Evolutionary conservation across 2,797 vertebrate species (phyloP), one percentile per base, ranked within the genome.

Genomic region (Tauraco hartlaubi): DNA sequence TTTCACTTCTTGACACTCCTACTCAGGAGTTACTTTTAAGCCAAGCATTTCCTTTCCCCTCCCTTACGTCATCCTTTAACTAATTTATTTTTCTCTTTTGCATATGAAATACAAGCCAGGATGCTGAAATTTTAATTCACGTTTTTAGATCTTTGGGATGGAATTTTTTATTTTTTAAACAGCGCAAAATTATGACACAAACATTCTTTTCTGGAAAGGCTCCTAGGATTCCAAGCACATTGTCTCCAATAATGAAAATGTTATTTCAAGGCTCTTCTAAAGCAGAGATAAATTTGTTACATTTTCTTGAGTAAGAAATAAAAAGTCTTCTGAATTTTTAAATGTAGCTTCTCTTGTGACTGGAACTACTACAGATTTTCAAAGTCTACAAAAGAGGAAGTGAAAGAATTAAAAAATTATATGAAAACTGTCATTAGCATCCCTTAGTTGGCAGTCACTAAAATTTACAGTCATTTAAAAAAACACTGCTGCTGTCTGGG

Each of bases 401-500:
- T 25, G 59, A 90, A 90, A 46, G 4, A 69, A 87, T 75, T 52
- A 79, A 61, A 66, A 64, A 37, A 74, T 12, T 12, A 37, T 49
- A 20, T 35, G 44, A 89, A 81, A 92, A 77, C 26, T 73, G 46
- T 84, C 71, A 81, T 85, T 88, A 90, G 58, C 69, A 76, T 79
- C 66, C 62, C 51, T 78, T 78, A 78, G 35, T 44, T 88, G 76
- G 48, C 69, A 91, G 82, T 58, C 85, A 93, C n/a, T 58, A 84
- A 90, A 94, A 96, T 96, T 92, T 92, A 92, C 51, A 84, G 59
- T 20, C 62, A 72, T 88, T 88, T 52, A 6, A 35, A 67, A 79
- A 85, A 75, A 44, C n/a, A 48, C 35, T 86, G 80, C 85, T 96
- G 92, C 90, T 95, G 62, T 88, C 88, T 96, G 55, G 49, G 85